These are phyloP conservation scores for Euwallacea fornicatus DNA, from an alignment of 1,140 invertebrate genomes.

Conservation along the genomic window DNA sequence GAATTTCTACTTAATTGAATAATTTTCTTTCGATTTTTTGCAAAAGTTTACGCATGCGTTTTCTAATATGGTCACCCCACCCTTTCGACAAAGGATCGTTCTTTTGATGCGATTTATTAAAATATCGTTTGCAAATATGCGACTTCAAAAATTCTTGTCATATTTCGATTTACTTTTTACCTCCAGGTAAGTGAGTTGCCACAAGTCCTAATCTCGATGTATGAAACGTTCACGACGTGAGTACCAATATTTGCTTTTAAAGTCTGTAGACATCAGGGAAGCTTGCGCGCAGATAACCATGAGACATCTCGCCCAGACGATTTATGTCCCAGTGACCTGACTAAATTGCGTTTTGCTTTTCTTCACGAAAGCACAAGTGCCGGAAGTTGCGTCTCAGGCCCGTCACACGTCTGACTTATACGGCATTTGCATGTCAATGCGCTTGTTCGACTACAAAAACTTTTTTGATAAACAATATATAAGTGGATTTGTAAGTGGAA, in stretches of 20 bases:
- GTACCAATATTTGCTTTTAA: conserved; percentile 15
- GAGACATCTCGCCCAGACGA: not conserved
- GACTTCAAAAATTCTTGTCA: too few relatives aligned
- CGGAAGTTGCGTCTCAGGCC: too few relatives aligned
- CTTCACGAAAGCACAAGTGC: too few relatives aligned
- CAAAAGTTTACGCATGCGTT: too few relatives aligned
- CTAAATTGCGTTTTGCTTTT: too few relatives aligned
- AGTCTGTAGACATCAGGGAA: not conserved
- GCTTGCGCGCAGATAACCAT: not conserved
- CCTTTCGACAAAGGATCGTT: too few relatives aligned
- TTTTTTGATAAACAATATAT: conserved; percentile 19
- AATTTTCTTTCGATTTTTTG: too few relatives aligned
- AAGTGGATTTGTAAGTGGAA: conserved; percentile 6
- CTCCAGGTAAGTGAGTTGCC: conserved; percentile 5
- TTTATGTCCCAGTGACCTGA: not conserved
- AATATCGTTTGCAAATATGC: too few relatives aligned
- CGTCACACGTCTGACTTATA: not conserved
- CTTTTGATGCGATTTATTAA: too few relatives aligned
- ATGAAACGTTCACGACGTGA: not conserved
- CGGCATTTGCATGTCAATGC: conserved; percentile 12
- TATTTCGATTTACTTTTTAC: not conserved
- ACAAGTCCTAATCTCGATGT: too few relatives aligned
- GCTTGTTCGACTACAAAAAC: not conserved
- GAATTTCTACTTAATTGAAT: too few relatives aligned
- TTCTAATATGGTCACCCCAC: too few relatives aligned